Conservation (phyloP, 2,797 vertebrate species). For the Triplophysa yarkandensis region DNA sequence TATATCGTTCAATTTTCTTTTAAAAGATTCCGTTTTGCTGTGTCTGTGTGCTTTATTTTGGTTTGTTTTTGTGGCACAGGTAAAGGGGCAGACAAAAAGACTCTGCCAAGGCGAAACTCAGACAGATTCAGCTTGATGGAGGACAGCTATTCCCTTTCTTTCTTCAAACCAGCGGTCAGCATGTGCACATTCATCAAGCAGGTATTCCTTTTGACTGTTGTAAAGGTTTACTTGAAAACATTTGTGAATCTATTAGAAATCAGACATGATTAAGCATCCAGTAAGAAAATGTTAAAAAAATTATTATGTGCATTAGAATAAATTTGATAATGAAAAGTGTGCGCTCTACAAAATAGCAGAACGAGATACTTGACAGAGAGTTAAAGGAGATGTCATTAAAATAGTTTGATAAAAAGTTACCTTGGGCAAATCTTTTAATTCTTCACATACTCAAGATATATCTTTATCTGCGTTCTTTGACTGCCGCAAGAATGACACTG, state of each 20-base stretch:
- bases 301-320: background rate
- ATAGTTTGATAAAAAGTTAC: background rate
- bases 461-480: background rate
- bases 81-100: conserved; percentile 80
- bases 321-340: background rate
- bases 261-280: too few species aligned
- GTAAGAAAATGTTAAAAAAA: background rate
- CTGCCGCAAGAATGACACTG: background rate
- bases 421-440: conserved; percentile 46
- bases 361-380: background rate
- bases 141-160: conserved; percentile 77
- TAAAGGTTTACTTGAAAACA: background rate
- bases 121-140: conserved; percentile 82
- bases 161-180: conserved; percentile 79
- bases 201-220: conserved; percentile 66
- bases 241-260: too few species aligned
- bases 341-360: background rate
- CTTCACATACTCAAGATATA: conserved; percentile 36
- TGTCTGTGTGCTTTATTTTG: conserved; percentile 13
- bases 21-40: background rate
- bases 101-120: conserved; percentile 82
- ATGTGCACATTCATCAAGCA: conserved; percentile 89
- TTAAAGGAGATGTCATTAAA: background rate
- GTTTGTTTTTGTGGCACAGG: conserved; percentile 71
- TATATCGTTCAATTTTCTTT: too few species aligned